These are phyloP conservation scores for Tenualosa thibaudeaui DNA, from an alignment of 2,797 vertebrate species.

Conservation along the genomic window DNA sequence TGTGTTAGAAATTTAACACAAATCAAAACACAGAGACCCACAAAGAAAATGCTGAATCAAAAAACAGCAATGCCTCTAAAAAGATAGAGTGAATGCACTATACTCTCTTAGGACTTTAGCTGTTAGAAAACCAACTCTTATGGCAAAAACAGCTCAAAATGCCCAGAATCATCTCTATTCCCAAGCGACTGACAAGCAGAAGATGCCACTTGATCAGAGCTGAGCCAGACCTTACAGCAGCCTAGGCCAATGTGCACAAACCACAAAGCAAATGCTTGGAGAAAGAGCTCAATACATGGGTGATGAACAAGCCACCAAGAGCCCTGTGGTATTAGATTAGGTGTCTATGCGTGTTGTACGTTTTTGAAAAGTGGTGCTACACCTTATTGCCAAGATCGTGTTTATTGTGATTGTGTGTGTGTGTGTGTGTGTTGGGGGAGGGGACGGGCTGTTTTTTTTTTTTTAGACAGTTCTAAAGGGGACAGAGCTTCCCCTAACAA, in stretches of 20 bases:
- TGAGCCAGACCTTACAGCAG: not conserved
- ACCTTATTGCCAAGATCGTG: constrained; percentile 42
- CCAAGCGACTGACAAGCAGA: not conserved
- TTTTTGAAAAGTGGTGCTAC: constrained; percentile 35
- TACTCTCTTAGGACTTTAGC: not conserved
- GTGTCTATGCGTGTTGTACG: not conserved
- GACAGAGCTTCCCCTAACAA: constrained; percentile 40
- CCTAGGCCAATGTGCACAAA: not conserved
- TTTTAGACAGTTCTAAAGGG: not conserved
- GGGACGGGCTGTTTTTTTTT: constrained; percentile 7
- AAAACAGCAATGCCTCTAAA: not conserved
- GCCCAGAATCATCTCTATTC: not conserved
- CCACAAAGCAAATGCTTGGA: not conserved
- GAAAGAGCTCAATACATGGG: not conserved
- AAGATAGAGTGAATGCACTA: not conserved
- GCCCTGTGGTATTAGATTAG: not conserved
- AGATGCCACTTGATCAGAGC: not conserved
- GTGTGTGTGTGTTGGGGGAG: not conserved
- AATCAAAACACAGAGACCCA: constrained; percentile 1
- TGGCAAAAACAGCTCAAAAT: not conserved
- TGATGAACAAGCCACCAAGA: not conserved
- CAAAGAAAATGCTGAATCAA: not conserved
- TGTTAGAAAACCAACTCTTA: not conserved
- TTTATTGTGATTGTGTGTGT: not conserved
- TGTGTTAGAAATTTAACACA: constrained; percentile 5